Conservation (phyloP, 2,797 vertebrate genomes). For the Loris lydekkerianus region DNA sequence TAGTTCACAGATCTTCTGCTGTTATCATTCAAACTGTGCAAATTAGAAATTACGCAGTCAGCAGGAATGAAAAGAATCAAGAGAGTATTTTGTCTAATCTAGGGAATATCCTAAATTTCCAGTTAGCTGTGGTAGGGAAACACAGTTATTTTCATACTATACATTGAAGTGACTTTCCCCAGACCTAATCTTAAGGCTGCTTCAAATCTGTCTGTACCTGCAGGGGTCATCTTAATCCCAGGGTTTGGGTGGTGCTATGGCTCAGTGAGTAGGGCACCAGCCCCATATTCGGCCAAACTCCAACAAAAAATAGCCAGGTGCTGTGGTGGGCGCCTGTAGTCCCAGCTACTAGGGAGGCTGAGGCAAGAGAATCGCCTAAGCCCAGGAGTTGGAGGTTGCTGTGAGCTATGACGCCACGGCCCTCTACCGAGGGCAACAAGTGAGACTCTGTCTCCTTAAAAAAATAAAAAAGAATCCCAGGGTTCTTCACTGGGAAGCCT, state of each 20-base stretch:
- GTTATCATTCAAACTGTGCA: background rate
- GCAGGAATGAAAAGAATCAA: slow-evolving; percentile 25
- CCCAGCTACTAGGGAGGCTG: no score
- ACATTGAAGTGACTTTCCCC: background rate
- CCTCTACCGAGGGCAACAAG: no score
- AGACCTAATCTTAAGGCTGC: background rate
- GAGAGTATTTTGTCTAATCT: background rate
- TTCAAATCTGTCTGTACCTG: background rate
- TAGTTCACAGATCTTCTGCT: background rate
- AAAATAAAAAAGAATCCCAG: background rate
- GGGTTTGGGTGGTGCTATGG: no score
- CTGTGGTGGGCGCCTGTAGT: no score
- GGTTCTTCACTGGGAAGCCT: background rate
- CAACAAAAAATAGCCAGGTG: no score
- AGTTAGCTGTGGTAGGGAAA: background rate
- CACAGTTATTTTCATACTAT: background rate
- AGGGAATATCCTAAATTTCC: background rate
- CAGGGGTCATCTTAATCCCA: background rate
- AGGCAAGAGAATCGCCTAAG: no score
- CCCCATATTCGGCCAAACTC: no score
- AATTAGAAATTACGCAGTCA: background rate
- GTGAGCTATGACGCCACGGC: no score
- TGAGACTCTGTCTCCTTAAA: no score
- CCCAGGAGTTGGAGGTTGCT: no score
- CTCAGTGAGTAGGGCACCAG: no score